Conservation (phyloP, 2,888 invertebrate species). For the Andrena hattorfiana region DNA sequence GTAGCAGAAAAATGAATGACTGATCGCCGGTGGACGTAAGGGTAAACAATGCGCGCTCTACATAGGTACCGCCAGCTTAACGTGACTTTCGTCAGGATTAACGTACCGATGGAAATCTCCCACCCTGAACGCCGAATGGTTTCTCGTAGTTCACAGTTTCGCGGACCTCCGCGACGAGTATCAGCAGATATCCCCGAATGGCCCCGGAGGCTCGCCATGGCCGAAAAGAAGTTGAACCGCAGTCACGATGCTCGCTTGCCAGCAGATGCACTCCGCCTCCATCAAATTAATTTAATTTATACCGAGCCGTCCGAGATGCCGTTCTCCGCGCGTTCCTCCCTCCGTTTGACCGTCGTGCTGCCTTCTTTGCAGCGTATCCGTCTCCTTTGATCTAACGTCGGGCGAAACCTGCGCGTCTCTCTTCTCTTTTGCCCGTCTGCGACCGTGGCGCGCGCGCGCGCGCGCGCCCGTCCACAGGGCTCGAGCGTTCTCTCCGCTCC, state of each 20-base stretch:
- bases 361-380: constrained; percentile 21
- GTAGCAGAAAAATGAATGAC: constrained; percentile 23
- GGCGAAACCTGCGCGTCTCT: constrained; percentile 20
- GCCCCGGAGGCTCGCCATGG: too few relatives aligned
- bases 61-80: too few relatives aligned
- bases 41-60: background rate
- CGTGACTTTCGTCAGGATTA: background rate
- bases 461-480: background rate
- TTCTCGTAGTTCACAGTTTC: too few relatives aligned
- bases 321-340: constrained; percentile 46
- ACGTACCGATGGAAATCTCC: background rate
- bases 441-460: constrained; percentile 3
- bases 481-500: constrained; percentile 4
- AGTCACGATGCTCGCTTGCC: constrained; percentile 27
- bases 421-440: constrained; percentile 33
- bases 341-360: constrained; percentile 5
- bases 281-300: constrained; percentile 84
- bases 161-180: too few relatives aligned
- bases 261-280: constrained; percentile 74
- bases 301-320: constrained; percentile 79
- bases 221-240: background rate
- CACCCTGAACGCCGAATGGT: background rate
- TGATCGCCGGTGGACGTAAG: background rate
- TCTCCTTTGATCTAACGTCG: constrained; percentile 39
- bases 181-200: too few relatives aligned